Base-by-base conservation (phyloP, 2,888 invertebrate genomes). In the Ectemnius lituratus region DNA sequence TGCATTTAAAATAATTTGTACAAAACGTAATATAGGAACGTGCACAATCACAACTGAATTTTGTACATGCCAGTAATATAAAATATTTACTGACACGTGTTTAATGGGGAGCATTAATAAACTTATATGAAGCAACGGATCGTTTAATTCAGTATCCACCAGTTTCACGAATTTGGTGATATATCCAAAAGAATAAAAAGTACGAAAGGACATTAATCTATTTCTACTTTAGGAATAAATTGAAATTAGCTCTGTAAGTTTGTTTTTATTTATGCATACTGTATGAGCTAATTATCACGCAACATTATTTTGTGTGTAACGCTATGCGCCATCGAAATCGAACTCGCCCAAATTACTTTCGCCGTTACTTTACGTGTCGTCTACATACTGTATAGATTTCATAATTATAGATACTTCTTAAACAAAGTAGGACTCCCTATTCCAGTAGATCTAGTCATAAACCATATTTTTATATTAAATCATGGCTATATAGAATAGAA, bases 1-100 rank as follows among this genome's bases (percentile, higher is more conserved):
- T 70, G 71, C 79, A 79, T 79, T 81, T 79, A 70, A 66, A 71
- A 70, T 73, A 67, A 79, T 67, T 68, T 81, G 75, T 81, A 79
- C 69, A 81, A 81, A 74, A 73, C 62, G 45, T 65, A 68, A 67
- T 56, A 37, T 74, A 74, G 56, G 49, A 58, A 56, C 63, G 72
- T 72, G 67, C 62, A 62, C 56, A 65, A 68, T 67, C 58, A 65
- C 52, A 64, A 64, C 27, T 28, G 56, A 75, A 71, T 70, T 77
- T 80, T 76, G 70, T 81, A 73, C 75, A 75, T 67, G 60, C 61
- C 60, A 73, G 65, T 46, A 62, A 46, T 56, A 45, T 62, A n/a
- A 57, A 61, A 52, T 52, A 52, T 18, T 2, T 18, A 61, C 13
- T 37, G n/a, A 45, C 8, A 45, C 18, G 28, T 16, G 18, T 45